Percentiles rank a stretch among this genome's conserved stretches.
phyloP scores from a whole-genome alignment of 2,797 vertebrate species.

The Platalea minor region DNA sequence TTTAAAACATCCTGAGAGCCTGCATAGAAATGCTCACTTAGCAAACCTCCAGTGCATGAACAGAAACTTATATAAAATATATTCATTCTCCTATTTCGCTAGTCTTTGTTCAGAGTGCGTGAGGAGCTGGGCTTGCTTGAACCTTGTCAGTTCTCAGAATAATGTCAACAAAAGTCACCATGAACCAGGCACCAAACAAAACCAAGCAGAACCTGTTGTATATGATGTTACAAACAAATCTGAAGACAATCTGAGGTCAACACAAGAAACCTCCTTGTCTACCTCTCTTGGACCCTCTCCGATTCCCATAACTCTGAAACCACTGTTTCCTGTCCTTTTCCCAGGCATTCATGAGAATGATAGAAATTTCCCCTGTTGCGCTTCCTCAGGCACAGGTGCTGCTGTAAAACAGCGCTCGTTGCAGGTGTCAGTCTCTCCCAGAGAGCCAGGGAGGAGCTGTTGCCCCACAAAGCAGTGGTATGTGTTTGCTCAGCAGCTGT shows the following conservation, averaged over 20 bases:
- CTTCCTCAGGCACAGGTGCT: neutral
- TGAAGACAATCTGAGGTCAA: neutral
- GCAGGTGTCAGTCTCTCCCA: neutral
- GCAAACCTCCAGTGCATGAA: neutral
- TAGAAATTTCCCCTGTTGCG: neutral
- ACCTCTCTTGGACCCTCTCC: neutral
- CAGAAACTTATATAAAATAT: neutral
- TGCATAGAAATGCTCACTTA: neutral
- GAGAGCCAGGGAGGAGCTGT: neutral
- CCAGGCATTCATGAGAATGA: neutral
- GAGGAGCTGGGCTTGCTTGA: neutral
- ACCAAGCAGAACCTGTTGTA: neutral
- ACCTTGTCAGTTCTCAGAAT: neutral
- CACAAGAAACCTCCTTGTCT: neutral
- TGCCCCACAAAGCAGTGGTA: neutral
- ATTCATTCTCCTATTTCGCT: neutral
- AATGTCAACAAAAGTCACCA: neutral
- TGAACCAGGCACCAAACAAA: neutral
- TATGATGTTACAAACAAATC: neutral
- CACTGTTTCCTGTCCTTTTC: neutral
- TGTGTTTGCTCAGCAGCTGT: neutral
- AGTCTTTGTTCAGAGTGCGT: neutral
- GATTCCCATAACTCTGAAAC: neutral
- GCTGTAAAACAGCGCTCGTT: neutral
- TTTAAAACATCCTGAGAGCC: neutral